Percentiles rank a stretch among this genome's conserved stretches.
phyloP scores from a whole-genome alignment of 2,888 invertebrate genomes.

The Agonopterix heracliana region DNA sequence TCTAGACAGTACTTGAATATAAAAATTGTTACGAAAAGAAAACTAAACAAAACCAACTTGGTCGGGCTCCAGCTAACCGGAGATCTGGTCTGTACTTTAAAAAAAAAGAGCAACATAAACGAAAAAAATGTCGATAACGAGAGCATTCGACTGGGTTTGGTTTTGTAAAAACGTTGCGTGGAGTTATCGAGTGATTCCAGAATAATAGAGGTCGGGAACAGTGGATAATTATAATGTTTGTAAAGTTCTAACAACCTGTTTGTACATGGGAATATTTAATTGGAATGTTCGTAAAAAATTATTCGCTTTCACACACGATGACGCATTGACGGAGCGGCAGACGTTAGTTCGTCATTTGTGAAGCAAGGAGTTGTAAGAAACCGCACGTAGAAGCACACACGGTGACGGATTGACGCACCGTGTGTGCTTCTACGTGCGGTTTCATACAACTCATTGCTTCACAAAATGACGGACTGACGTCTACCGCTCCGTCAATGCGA shows the following conservation, averaged over 20 bases:
- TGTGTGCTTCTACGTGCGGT: too few relatives aligned
- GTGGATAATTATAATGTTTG: slow-evolving; percentile 1
- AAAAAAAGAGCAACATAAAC: slow-evolving; percentile 12
- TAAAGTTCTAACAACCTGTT: not conserved
- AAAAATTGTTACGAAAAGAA: slow-evolving; percentile 23
- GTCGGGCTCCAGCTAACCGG: slow-evolving; percentile 23
- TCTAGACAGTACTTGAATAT: not conserved
- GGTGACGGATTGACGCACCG: too few relatives aligned
- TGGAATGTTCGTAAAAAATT: too few relatives aligned
- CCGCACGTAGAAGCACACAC: too few relatives aligned
- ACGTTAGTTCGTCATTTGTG: too few relatives aligned
- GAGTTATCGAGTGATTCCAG: not conserved
- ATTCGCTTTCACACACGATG: too few relatives aligned
- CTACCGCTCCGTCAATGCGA: too few relatives aligned
- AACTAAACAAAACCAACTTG: slow-evolving; percentile 21
- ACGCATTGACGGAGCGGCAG: too few relatives aligned
- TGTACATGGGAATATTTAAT: too few relatives aligned
- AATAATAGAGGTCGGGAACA: not conserved
- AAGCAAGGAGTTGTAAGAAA: too few relatives aligned
- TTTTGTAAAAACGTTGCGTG: slow-evolving; percentile 16
- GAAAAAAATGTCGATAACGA: slow-evolving; percentile 25
- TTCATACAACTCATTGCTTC: too few relatives aligned
- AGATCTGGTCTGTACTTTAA: slow-evolving; percentile 19
- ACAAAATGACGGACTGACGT: too few relatives aligned
- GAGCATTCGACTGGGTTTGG: slow-evolving; percentile 18